A percentile compares a stretch with the other conserved stretches of the same genome.
These are phyloP conservation scores for Agrotis puta DNA, from an alignment of 2,888 invertebrate genomes.

Conservation along the genomic window DNA sequence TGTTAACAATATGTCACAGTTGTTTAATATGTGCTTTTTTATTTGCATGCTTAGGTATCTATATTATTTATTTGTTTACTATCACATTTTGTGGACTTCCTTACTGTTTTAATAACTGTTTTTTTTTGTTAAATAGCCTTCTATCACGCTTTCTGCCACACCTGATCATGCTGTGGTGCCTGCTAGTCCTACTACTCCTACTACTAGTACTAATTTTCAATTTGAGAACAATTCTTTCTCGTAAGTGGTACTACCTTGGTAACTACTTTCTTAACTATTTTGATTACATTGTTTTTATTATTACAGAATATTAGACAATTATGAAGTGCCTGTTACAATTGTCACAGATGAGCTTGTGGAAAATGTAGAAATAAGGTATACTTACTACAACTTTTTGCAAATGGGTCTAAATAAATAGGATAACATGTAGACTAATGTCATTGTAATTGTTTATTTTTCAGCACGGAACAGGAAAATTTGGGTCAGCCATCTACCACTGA, in stretches of 20 bases:
- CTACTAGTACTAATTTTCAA: background rate
- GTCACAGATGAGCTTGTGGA: background rate
- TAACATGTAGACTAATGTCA: background rate
- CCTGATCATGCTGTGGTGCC: too few relatives aligned
- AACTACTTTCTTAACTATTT: slow-evolving; percentile 1
- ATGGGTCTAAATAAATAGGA: slow-evolving; percentile 5
- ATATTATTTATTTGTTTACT: background rate
- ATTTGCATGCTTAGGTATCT: background rate
- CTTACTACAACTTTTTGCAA: slow-evolving; percentile 7
- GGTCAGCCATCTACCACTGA: background rate
- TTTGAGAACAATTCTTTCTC: slow-evolving; percentile 5
- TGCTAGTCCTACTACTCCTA: slow-evolving; percentile 6
- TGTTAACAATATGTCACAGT: background rate
- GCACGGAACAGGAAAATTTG: slow-evolving; percentile 6
- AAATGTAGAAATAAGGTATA: slow-evolving; percentile 10
- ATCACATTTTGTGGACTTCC: slow-evolving; percentile 2
- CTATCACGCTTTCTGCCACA: background rate
- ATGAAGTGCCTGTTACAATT: background rate
- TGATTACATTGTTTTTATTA: slow-evolving; percentile 5
- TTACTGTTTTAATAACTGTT: background rate
- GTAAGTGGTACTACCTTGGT: slow-evolving; percentile 6
- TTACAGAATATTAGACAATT: slow-evolving; percentile 4
- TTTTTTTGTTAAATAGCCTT: slow-evolving; percentile 5
- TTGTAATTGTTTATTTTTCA: slow-evolving; percentile 8
- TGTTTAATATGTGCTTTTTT: background rate